Evolutionary conservation across 2,797 vertebrate species (phyloP), one percentile per base, ranked within the genome.

Genomic region (Basileuterus tristriatus): DNA sequence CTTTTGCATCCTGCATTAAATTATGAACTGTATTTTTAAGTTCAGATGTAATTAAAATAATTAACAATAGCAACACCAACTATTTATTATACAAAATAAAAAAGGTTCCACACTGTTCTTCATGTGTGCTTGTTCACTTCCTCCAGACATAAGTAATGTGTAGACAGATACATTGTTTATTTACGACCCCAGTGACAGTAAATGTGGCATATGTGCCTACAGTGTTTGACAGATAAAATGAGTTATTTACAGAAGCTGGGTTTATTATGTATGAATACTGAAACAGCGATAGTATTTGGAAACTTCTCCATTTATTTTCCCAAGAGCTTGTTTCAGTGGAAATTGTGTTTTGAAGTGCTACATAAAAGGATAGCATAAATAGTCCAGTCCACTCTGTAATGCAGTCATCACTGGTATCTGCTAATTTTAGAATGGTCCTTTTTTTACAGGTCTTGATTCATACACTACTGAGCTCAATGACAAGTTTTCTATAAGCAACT

Each of bases 181-280:
- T 97, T 94, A 97, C n/a, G 94, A 94, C 87, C 83, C 84, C 63
- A 36, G 63, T 92, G 87, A 97, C 92, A 95, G 71, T 93, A 93
- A 97, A 93, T 37, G 90, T 95, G 67, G 96, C 75, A 86, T 83
- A 86, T 64, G 85, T 52, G 94, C 93, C 94, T 95, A 75, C 65
- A 52, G 65, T 92, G 75, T 87, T 93, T 94, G 92, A 93, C 83
- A 97, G 85, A 95, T 87, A 89, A 97, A 96, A 97, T 88, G 74
- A 93, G 80, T 92, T 97, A 97, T 97, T 97, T 96, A 76, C 82
- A 94, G 93, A 95, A 94, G 87, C 81, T 68, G 29, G 59, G 67
- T 94, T 95, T 83, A 97, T 96, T 94, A 96, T 96, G 83, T 96
- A 96, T 93, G 94, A 96, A 94, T 70, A 86, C 80, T 81, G 83